Percentiles rank a stretch among this genome's conserved stretches.
Evolutionary conservation across 2,888 invertebrate species (phyloP).

Genomic region (Aricia artaxerxes): DNA sequence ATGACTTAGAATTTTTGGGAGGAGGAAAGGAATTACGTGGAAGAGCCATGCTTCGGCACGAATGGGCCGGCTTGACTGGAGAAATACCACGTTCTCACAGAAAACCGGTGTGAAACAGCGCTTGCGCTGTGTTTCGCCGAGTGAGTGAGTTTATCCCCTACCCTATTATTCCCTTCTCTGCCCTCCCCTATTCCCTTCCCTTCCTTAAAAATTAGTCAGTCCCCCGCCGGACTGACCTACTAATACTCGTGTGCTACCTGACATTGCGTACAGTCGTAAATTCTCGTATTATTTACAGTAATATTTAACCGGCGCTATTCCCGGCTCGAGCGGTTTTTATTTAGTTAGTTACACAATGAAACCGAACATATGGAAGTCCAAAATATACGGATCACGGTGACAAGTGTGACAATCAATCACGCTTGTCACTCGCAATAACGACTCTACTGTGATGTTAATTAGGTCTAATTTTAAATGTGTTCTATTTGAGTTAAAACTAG

Average conservation of each 20-base stretch:
- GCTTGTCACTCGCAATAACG: constrained; percentile 9
- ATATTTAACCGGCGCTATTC: constrained; percentile 20
- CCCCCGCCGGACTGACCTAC: not conserved
- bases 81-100: no score
- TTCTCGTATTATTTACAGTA: constrained; percentile 32
- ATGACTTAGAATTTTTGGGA: not conserved
- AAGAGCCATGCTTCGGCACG: no score
- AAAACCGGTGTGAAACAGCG: no score
- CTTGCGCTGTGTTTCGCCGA: no score
- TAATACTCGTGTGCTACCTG: constrained; percentile 24
- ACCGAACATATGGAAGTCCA: constrained; percentile 18
- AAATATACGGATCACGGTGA: constrained; percentile 25
- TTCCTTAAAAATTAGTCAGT: not conserved
- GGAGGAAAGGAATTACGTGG: no score
- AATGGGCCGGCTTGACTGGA: no score
- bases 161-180: no score
- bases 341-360: constrained; percentile 29
- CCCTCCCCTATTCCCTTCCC: no score
- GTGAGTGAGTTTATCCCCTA: no score
- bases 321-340: constrained; percentile 24
- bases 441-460: constrained; percentile 14
- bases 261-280: constrained; percentile 36
- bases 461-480: constrained; percentile 22
- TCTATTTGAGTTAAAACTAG: not conserved
- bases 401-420: constrained; percentile 23